Conservation (phyloP, 1,140 invertebrate genomes). For the Tetramorium parvispinum region DNA sequence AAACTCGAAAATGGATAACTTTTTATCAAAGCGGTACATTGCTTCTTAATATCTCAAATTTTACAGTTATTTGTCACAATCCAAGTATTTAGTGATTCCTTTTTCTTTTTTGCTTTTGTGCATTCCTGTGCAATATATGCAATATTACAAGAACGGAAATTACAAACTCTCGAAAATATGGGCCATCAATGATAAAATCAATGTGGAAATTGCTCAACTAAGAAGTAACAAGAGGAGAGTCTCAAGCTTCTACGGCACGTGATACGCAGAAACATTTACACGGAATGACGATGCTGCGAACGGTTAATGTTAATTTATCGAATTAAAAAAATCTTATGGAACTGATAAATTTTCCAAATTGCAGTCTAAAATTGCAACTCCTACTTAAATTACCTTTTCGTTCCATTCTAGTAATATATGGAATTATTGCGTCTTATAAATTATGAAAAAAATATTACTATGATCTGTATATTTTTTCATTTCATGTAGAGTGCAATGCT, state of each 20-base stretch:
- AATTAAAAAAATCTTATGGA: not conserved
- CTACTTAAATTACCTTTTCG: too few relatives aligned
- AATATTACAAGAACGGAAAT: not conserved
- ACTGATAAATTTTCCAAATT: not conserved
- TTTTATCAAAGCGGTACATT: too few relatives aligned
- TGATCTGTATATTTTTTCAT: too few relatives aligned
- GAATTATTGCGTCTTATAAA: too few relatives aligned
- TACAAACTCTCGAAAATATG: not conserved
- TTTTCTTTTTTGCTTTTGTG: not conserved
- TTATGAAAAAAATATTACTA: too few relatives aligned
- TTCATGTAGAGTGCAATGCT: not conserved
- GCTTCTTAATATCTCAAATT: too few relatives aligned
- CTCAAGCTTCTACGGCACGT: not conserved
- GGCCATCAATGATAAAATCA: not conserved
- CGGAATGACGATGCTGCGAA: not conserved
- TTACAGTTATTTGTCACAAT: too few relatives aligned
- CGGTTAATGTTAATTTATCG: slow-evolving; percentile 34
- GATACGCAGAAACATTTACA: not conserved
- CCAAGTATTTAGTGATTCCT: too few relatives aligned
- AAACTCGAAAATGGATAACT: too few relatives aligned
- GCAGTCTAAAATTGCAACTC: not conserved
- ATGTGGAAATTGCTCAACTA: not conserved
- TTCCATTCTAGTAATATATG: too few relatives aligned
- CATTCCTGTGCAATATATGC: not conserved
- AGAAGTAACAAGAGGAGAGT: not conserved